These are phyloP conservation scores for Lepidurus apus DNA, from an alignment of 1,140 invertebrate species.

Conservation along the genomic window DNA sequence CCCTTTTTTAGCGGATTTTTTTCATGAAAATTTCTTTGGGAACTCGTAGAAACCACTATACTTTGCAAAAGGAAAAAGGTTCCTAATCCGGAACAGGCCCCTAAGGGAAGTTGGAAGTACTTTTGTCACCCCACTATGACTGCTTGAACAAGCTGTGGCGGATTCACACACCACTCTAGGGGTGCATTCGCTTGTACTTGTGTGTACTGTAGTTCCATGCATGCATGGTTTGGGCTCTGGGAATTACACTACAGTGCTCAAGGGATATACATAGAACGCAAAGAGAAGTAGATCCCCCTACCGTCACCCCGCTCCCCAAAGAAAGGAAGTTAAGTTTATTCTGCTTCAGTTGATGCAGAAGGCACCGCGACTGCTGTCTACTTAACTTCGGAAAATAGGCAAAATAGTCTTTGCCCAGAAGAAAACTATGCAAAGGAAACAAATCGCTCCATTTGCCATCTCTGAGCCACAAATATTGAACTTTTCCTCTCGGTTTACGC, in stretches of 20 bases:
- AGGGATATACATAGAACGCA: not conserved
- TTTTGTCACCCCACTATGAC: not conserved
- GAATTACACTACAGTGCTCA: not conserved
- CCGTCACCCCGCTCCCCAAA: no score
- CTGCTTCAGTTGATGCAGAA: no score
- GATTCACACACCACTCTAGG: not conserved
- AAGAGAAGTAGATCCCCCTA: no score
- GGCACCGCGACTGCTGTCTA: no score
- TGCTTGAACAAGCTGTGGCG: not conserved
- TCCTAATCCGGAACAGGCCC: not conserved
- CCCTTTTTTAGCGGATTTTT: not conserved
- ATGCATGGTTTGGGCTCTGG: not conserved
- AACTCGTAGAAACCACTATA: not conserved
- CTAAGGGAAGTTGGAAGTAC: not conserved
- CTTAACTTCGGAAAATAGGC: no score
- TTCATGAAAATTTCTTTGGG: not conserved
- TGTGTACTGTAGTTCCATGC: not conserved
- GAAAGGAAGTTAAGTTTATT: no score
- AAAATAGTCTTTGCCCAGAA: no score
- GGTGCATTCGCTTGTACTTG: not conserved
- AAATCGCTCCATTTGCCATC: not conserved
- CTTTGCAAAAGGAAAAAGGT: not conserved
- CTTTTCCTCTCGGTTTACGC: not conserved
- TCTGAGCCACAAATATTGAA: not conserved
- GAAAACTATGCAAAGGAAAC: not conserved